Evolutionary conservation across 1,140 invertebrate genomes (phyloP).

Genomic region (Neodiprion pinetum): DNA sequence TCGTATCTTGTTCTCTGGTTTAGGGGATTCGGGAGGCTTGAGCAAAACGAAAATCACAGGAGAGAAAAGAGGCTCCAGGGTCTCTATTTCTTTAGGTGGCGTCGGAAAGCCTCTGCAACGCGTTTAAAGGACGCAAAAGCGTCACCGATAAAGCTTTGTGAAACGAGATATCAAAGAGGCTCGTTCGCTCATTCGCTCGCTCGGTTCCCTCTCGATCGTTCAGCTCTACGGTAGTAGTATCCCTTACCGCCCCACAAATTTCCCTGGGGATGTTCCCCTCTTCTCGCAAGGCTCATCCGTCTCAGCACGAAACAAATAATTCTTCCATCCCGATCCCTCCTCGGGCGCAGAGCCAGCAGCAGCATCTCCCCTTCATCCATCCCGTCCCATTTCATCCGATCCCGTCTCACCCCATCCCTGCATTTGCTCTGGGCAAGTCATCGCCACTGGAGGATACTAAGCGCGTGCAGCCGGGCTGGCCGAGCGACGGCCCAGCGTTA

Average conservation of each 20-base stretch:
- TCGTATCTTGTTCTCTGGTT: no score
- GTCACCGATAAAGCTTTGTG: background rate
- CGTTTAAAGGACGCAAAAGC: constrained; percentile 1
- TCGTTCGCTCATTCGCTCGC: background rate
- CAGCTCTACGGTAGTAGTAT: no score
- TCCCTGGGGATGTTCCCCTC: background rate
- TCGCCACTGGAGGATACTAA: no score
- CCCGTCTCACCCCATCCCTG: constrained; percentile 20
- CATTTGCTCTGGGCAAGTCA: no score
- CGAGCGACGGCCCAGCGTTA: background rate
- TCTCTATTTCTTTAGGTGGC: no score
- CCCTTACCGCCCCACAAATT: background rate
- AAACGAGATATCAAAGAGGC: constrained; percentile 4
- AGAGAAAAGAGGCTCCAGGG: no score
- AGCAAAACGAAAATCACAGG: no score
- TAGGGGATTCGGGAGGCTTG: no score
- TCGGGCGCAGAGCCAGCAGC: background rate
- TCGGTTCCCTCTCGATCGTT: background rate
- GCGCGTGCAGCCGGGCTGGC: no score
- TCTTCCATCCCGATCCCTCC: no score
- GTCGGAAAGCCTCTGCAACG: background rate
- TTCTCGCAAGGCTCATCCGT: no score
- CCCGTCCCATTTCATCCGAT: constrained; percentile 20
- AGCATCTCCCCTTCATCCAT: constrained; percentile 15
- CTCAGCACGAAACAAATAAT: no score